phyloP scores from a whole-genome alignment of 1,140 invertebrate species.

The Adoxophyes honmai region DNA sequence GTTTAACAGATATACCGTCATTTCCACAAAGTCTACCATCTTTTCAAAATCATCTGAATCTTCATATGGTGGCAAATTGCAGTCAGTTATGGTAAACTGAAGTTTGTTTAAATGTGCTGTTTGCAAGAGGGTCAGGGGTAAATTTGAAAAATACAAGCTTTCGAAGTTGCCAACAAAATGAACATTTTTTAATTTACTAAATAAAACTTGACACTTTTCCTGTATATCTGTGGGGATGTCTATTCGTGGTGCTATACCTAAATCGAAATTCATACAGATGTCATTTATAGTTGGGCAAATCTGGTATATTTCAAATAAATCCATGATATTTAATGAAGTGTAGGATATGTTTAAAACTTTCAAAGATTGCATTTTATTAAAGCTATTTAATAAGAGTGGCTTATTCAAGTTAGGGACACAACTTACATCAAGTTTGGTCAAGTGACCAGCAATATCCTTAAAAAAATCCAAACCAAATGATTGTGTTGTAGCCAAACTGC shows the following conservation, averaged over 20 bases:
- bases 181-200: slow-evolving; percentile 45
- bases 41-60: background rate
- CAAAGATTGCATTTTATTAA: slow-evolving; percentile 40
- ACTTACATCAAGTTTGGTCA: slow-evolving; percentile 41
- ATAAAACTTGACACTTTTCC: slow-evolving; percentile 33
- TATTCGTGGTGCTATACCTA: slow-evolving; percentile 19
- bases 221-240: slow-evolving; percentile 20
- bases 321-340: slow-evolving; percentile 41
- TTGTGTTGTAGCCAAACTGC: slow-evolving; percentile 31
- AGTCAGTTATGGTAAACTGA: slow-evolving; percentile 30
- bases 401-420: slow-evolving; percentile 39
- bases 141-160: slow-evolving; percentile 35
- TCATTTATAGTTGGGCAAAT: slow-evolving; percentile 45
- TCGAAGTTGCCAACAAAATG: slow-evolving; percentile 39
- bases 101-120: slow-evolving; percentile 32
- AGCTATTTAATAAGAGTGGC: slow-evolving; percentile 27
- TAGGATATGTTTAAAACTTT: slow-evolving; percentile 48
- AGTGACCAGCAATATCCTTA: slow-evolving; percentile 35
- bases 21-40: background rate
- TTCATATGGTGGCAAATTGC: background rate
- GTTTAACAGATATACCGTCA: slow-evolving; percentile 27
- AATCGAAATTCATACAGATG: slow-evolving; percentile 41
- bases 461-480: slow-evolving; percentile 38
- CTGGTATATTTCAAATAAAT: slow-evolving; percentile 42
- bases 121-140: slow-evolving; percentile 30